Conservation (phyloP, 37 sponge, comb jelly and placozoan species). For the Ephydatia muelleri region DNA sequence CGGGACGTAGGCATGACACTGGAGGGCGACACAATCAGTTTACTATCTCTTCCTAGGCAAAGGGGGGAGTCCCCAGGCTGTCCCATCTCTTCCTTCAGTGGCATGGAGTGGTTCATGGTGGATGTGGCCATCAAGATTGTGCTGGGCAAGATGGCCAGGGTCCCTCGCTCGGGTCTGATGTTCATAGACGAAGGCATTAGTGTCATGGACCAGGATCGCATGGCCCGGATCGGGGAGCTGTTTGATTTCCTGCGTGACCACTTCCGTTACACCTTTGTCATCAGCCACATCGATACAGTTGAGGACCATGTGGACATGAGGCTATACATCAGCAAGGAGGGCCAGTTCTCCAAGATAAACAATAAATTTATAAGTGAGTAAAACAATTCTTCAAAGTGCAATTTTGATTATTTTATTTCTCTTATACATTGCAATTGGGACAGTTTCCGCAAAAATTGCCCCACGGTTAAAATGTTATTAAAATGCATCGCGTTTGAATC, state of each 20-base stretch:
- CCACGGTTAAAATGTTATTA: no score
- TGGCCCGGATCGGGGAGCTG: neutral
- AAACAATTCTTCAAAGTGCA: no score
- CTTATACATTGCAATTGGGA: no score
- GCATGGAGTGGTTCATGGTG: neutral
- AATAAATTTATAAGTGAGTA: no score
- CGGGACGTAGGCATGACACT: neutral
- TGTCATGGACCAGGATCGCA: neutral
- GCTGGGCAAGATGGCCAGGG: neutral
- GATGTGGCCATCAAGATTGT: neutral
- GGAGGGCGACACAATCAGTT: neutral
- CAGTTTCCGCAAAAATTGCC: no score
- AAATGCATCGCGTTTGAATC: no score
- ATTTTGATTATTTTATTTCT: no score
- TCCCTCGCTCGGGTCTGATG: neutral
- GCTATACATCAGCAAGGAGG: neutral
- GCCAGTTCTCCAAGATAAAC: neutral
- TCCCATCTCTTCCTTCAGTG: neutral
- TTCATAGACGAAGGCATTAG: neutral
- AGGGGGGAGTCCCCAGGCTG: neutral
- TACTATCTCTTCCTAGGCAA: neutral
- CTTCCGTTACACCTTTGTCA: neutral
- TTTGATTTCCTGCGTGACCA: neutral
- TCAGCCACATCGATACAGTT: neutral
- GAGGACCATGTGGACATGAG: neutral